Conservation (phyloP, 1,140 invertebrate genomes). For the Magallana angulata region DNA sequence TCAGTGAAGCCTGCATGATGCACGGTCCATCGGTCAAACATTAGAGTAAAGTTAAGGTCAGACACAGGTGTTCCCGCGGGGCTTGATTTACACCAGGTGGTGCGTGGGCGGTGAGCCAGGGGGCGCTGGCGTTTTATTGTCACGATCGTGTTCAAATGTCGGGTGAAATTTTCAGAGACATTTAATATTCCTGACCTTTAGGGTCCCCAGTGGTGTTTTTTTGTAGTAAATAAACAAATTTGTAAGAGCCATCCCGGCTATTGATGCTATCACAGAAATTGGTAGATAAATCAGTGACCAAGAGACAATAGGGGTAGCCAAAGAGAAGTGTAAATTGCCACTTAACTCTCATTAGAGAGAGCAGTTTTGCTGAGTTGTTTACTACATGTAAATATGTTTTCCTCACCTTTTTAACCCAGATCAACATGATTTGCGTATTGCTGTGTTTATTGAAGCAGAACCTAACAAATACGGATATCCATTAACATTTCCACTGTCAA, state of each 20-base stretch:
- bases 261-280: neutral
- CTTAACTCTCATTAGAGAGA: neutral
- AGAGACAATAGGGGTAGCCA: neutral
- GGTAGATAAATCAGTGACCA: neutral
- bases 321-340: neutral
- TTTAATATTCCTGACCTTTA: neutral
- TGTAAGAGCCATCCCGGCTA: neutral
- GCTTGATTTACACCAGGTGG: too few relatives aligned
- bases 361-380: neutral
- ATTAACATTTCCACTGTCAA: too few relatives aligned
- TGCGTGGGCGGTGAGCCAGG: neutral
- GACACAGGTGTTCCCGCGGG: too few relatives aligned
- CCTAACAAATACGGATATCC: too few relatives aligned
- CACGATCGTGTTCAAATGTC: neutral
- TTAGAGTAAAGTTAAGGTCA: too few relatives aligned
- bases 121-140: neutral
- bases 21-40: too few relatives aligned
- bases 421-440: too few relatives aligned
- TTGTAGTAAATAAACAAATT: conserved; percentile 2
- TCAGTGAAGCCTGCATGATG: too few relatives aligned
- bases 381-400: neutral
- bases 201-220: neutral
- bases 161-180: conserved; percentile 22
- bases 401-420: neutral
- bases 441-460: too few relatives aligned